Evolutionary conservation across 2,797 vertebrate genomes (phyloP), one percentile per base, ranked within the genome.

Genomic region (Mionectes olivaceus): DNA sequence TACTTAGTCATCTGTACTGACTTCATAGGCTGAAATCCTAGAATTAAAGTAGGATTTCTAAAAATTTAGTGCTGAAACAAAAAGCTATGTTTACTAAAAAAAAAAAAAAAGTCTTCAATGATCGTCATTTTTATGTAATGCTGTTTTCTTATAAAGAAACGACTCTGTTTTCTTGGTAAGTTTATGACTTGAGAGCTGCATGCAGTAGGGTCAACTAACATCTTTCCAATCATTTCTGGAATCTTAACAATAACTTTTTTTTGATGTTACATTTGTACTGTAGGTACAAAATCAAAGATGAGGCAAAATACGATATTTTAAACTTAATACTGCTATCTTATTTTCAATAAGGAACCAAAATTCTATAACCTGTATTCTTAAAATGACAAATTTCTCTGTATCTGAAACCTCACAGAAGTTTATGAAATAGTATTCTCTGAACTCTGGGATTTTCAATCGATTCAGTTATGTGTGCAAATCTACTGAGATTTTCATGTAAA

Each of bases 281-380:
- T 65, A 68, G 33, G 7, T 87, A 64, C 9, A 73, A 64, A 84
- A 70, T 75, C 24, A 69, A 84, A 82, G 13, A 52, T 5, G 4
- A 50, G 21, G 11, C 21, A 56, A 10, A 13, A 9, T 0, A 1
- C 24, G 27, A 9, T 60, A 30, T 3, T 44, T 14, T 37, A 75
- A 70, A 75, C 22, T 68, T 79, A 79, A 41, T 30, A 60, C 3
- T 75, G 7, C 18, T 68, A 19, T 19, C 9, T 65, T 70, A 35
- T 80, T 85, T 85, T 91, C 44, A 59, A 3, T 63, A 67, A 61
- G 14, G 4, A 49, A 43, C 47, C 37, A 49, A 71, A 75, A 65
- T 60, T 73, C 11, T 11, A 5, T 24, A 30, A 4, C 35, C 32
- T 74, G 5, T 80, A 27, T 75, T 95, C 89, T 41, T 49, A 47